Base-by-base conservation (phyloP, 1,140 invertebrate species). In the Trachymyrmex cornetzi region DNA sequence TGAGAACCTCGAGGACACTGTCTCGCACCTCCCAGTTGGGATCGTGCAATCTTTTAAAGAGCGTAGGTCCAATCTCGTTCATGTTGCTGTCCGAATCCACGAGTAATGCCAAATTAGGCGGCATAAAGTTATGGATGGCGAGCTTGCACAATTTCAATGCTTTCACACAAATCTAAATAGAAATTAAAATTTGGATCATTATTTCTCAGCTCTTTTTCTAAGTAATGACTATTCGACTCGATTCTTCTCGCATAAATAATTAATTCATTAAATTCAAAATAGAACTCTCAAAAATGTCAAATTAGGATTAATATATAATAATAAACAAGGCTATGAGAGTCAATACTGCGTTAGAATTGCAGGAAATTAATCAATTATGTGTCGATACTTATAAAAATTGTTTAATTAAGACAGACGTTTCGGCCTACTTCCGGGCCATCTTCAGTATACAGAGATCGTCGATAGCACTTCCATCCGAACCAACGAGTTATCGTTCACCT, bases 21-120 rank as follows among this genome's bases (percentile, higher is more conserved):
- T 98, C 97, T 63, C 97, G 95, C 11, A 98, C 96, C 93, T 98
- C 97, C 97, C 97, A 98, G 55, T 96, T 95, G 12, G 95, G 92
- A 91, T 98, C 97, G 64, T 97, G 96, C 91, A 98, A 95, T 91
- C 97, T 97, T 92, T 96, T 96, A 7, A 96, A 96, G 0, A 98
- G 95, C 0, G 97, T 96, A 59, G 96, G 94, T 0, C 97, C 97
- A 0, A 98, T 94, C 57, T 96, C 96, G 82, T 96, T 95, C 91
- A 97, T 96, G 0, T 96, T 94, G 2, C 96, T 96, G 16, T 97
- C 97, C 24, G 96, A 96, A 87, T 98, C 97, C 22, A 97, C 95
- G 0, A 98, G 93, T 19, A 98, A 89, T 2, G 97, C 97, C 91
- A 98, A 95, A 92, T 97, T 97, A 0, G 97, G 97, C 0, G 97